Conservation (phyloP, 2,888 invertebrate genomes). For the Coremacera marginata region DNA sequence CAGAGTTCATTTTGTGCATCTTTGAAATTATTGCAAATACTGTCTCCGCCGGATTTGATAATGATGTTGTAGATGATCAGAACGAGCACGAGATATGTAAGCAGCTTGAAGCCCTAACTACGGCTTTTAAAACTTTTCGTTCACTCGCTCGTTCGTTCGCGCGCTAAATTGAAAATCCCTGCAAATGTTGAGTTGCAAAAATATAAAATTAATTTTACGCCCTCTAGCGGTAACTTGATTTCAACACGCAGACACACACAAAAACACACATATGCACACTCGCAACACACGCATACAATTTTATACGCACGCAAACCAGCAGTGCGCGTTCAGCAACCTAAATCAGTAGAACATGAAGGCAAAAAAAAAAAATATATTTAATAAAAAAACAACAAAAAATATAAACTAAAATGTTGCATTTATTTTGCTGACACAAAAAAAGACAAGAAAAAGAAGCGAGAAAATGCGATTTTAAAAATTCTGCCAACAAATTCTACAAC, state of each 20-base stretch:
- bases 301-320: background rate
- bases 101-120: background rate
- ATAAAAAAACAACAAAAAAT: background rate
- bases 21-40: background rate
- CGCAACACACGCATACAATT: background rate
- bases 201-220: slow-evolving; percentile 23
- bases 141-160: background rate
- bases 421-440: background rate
- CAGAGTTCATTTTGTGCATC: background rate
- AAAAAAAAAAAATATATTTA: background rate
- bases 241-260: slow-evolving; percentile 19
- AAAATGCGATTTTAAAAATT: slow-evolving; percentile 1
- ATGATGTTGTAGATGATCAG: background rate
- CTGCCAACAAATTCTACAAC: background rate
- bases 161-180: slow-evolving; percentile 17
- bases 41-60: background rate
- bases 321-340: slow-evolving; percentile 2
- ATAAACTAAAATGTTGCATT: slow-evolving; percentile 9
- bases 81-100: background rate
- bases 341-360: background rate
- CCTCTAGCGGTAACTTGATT: slow-evolving; percentile 14
- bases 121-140: background rate
- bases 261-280: background rate
- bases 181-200: slow-evolving; percentile 1
- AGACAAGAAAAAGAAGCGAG: background rate